These are phyloP conservation scores for Luperina testacea DNA, from an alignment of 2,888 invertebrate genomes.

Conservation along the genomic window DNA sequence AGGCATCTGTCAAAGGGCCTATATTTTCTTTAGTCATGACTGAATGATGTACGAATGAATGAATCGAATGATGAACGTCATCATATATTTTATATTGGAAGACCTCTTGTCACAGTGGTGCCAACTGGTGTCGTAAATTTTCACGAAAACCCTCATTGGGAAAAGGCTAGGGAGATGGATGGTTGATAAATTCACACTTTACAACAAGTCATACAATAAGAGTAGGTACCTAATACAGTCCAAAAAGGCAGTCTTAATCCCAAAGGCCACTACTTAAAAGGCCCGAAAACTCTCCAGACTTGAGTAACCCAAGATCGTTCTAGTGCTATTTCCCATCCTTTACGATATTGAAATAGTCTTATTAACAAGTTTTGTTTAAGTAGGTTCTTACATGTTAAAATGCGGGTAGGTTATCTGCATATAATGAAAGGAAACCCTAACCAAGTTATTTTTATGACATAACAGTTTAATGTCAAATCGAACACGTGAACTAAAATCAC, in stretches of 20 bases:
- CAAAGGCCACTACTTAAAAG: not conserved
- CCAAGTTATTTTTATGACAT: not conserved
- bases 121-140: too few species aligned
- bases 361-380: slow-evolving; percentile 1
- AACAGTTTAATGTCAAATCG: not conserved
- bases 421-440: not conserved
- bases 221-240: too few species aligned
- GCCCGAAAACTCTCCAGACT: slow-evolving; percentile 1
- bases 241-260: not conserved
- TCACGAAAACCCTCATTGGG: too few species aligned
- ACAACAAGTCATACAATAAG: not conserved
- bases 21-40: too few species aligned
- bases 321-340: slow-evolving; percentile 9
- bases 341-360: not conserved
- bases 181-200: not conserved
- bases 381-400: not conserved
- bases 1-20: too few species aligned
- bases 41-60: too few species aligned
- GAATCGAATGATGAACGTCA: too few species aligned
- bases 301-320: slow-evolving; percentile 5
- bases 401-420: not conserved
- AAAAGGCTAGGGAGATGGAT: not conserved
- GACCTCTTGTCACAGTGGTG: too few species aligned
- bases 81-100: too few species aligned
- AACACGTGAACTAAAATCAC: not conserved